Conservation (phyloP, 2,888 invertebrate species). For the Epirrita christyi region DNA sequence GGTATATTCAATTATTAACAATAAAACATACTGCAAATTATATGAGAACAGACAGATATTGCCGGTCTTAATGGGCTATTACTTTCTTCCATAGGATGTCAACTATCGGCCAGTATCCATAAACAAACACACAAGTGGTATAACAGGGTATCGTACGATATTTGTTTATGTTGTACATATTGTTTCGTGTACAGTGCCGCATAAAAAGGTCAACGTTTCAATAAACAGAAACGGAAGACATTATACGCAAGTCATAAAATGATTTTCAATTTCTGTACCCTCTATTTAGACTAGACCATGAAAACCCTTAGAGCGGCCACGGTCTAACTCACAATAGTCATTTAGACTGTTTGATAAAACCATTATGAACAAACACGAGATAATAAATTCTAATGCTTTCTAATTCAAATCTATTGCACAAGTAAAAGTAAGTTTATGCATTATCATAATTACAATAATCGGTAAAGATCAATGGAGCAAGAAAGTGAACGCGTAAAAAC, state of each 20-base stretch:
- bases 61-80: background rate
- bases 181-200: slow-evolving; percentile 3
- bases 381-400: slow-evolving; percentile 62
- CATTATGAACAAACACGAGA: slow-evolving; percentile 58
- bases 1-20: too few relatives aligned
- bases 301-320: slow-evolving; percentile 28
- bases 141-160: slow-evolving; percentile 9
- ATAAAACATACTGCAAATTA: background rate
- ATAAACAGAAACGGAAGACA: slow-evolving; percentile 33
- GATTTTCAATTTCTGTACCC: slow-evolving; percentile 32
- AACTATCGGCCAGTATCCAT: slow-evolving; percentile 4
- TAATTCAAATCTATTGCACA: slow-evolving; percentile 51
- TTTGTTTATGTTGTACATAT: slow-evolving; percentile 7
- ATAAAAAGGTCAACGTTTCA: slow-evolving; percentile 25
- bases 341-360: slow-evolving; percentile 44
- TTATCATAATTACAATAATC: slow-evolving; percentile 68
- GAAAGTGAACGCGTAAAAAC: slow-evolving; percentile 58
- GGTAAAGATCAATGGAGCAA: slow-evolving; percentile 60
- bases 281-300: slow-evolving; percentile 20
- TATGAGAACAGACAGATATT: background rate
- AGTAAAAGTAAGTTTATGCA: slow-evolving; percentile 68
- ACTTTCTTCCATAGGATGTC: background rate
- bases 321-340: slow-evolving; percentile 12
- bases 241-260: slow-evolving; percentile 31
- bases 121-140: slow-evolving; percentile 6